Evolutionary conservation across 2,888 invertebrate genomes (phyloP).

Genomic region (Prenolepis imparis): DNA sequence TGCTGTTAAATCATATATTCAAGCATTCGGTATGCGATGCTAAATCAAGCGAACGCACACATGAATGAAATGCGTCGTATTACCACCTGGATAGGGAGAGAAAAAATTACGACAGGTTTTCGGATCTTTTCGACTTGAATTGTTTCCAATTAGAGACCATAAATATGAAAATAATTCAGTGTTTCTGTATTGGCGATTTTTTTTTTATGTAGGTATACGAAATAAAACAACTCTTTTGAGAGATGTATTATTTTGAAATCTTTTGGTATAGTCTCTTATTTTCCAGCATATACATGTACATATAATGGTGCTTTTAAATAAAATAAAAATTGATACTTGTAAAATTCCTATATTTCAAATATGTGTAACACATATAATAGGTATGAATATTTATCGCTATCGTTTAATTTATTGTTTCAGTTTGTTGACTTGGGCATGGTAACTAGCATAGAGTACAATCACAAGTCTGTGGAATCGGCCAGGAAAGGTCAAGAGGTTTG

Average conservation of each 20-base stretch:
- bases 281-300: background rate
- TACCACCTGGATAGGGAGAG: background rate
- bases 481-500: conserved; percentile 98
- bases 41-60: background rate
- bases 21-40: background rate
- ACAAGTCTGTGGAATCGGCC: conserved; percentile 97
- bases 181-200: background rate
- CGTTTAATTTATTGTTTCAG: conserved; percentile 87
- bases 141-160: background rate
- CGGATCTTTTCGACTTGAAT: background rate
- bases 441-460: conserved; percentile 97
- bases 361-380: background rate
- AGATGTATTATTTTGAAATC: background rate
- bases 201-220: background rate
- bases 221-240: background rate
- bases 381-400: background rate
- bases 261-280: background rate
- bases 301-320: background rate
- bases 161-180: background rate
- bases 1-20: conserved; percentile 12
- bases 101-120: background rate
- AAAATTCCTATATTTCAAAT: background rate
- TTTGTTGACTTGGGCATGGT: conserved; percentile 97
- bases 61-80: conserved; percentile 11
- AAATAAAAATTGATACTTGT: background rate